These are phyloP conservation scores for Chesias legatella DNA, from an alignment of 2,888 invertebrate species.

Conservation along the genomic window DNA sequence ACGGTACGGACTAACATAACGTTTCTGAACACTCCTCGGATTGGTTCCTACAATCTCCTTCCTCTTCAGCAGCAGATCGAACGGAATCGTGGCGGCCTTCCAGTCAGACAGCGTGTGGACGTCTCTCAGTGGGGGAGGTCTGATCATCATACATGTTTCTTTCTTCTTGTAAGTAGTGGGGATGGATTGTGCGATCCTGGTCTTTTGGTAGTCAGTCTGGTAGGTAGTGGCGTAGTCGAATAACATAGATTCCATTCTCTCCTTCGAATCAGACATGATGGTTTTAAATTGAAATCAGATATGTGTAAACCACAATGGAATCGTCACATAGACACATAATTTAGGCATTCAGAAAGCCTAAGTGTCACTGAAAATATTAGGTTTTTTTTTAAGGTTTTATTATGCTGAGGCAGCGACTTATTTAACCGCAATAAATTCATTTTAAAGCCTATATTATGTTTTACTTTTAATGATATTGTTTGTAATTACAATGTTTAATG, in stretches of 20 bases:
- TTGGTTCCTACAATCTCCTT: conserved; percentile 33
- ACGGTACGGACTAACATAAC: conserved; percentile 17
- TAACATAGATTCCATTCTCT: conserved; percentile 23
- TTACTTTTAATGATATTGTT: too few species aligned
- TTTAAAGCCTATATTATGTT: too few species aligned
- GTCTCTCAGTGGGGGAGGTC: conserved; percentile 33
- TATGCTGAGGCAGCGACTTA: too few species aligned
- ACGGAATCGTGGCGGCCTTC: conserved; percentile 22
- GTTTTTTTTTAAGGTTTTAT: too few species aligned
- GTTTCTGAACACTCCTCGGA: conserved; percentile 34
- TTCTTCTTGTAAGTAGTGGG: conserved; percentile 32
- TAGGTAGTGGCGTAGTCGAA: conserved; percentile 37
- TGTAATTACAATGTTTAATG: too few species aligned
- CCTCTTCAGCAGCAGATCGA: conserved; percentile 21
- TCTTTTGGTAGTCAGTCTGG: conserved; percentile 29
- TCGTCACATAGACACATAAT: too few species aligned
- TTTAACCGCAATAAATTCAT: too few species aligned
- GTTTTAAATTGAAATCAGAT: neutral
- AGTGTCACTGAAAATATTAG: too few species aligned
- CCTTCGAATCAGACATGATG: conserved; percentile 3
- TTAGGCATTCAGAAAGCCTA: too few species aligned
- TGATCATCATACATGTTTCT: conserved; percentile 12
- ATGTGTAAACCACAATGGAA: too few species aligned
- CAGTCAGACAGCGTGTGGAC: conserved; percentile 37
- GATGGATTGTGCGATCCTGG: conserved; percentile 15